Conservation (phyloP, 2,113 vertebrate genomes). For the Galbula dea region DNA sequence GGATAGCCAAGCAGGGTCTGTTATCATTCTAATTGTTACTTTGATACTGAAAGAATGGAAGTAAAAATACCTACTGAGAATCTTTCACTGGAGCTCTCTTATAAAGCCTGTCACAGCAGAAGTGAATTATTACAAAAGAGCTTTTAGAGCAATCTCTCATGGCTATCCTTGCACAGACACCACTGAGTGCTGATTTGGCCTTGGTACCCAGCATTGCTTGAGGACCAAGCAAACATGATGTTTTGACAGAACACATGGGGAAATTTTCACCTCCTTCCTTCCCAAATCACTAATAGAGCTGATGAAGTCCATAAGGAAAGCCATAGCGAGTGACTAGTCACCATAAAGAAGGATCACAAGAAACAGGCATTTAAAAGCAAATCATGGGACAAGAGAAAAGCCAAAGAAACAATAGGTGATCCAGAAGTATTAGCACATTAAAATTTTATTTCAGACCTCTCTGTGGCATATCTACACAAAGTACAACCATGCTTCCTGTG, state of each 20-base stretch:
- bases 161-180: background rate
- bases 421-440: background rate
- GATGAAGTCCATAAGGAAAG: background rate
- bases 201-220: background rate
- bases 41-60: background rate
- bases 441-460: background rate
- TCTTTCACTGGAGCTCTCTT: background rate
- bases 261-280: background rate
- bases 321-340: background rate
- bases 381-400: background rate
- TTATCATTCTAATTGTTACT: background rate
- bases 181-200: background rate
- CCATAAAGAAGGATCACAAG: background rate
- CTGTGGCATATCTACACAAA: background rate
- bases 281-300: background rate
- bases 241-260: background rate
- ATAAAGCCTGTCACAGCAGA: background rate
- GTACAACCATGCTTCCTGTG: background rate
- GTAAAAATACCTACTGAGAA: background rate
- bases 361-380: background rate
- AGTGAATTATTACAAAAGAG: background rate
- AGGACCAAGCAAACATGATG: background rate
- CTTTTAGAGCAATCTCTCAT: background rate
- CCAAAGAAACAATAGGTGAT: background rate
- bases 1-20: background rate